Percentiles rank a stretch among this genome's conserved stretches.
Evolutionary conservation across 2,113 vertebrate species (phyloP).

Genomic region (Tretioscincus oriximinensis): DNA sequence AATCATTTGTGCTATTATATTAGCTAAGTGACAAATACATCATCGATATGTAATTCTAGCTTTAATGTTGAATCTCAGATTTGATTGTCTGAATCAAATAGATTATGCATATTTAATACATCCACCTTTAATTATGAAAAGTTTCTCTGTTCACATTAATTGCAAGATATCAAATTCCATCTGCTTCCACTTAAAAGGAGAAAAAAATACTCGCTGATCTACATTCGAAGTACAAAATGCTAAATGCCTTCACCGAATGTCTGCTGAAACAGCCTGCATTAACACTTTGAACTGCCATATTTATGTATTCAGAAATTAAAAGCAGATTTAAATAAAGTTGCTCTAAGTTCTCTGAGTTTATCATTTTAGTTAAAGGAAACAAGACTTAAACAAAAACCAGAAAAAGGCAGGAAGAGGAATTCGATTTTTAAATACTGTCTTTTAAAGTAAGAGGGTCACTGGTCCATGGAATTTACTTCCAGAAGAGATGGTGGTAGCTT

Average conservation of each 20-base stretch:
- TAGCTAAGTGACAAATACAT: neutral
- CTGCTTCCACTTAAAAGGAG: slow-evolving; percentile 2
- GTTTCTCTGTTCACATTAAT: neutral
- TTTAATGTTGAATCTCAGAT: neutral
- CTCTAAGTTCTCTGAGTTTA: neutral
- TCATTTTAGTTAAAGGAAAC: neutral
- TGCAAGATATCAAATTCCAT: slow-evolving; percentile 12
- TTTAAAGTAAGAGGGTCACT: too few species aligned
- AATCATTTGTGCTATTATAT: neutral
- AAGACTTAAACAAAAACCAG: neutral
- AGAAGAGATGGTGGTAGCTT: too few species aligned
- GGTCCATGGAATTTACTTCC: too few species aligned
- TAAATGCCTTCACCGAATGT: neutral
- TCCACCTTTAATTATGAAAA: neutral
- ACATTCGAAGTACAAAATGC: neutral
- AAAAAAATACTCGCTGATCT: neutral
- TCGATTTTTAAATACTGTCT: neutral
- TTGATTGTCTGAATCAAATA: slow-evolving; percentile 10
- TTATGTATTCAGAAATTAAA: neutral
- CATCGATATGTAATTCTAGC: neutral
- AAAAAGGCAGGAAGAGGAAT: neutral
- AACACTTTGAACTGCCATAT: neutral
- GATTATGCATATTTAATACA: neutral
- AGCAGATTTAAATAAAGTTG: neutral
- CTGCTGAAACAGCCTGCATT: neutral